phyloP scores from a whole-genome alignment of 2,888 invertebrate genomes.

The Heliconius erato region DNA sequence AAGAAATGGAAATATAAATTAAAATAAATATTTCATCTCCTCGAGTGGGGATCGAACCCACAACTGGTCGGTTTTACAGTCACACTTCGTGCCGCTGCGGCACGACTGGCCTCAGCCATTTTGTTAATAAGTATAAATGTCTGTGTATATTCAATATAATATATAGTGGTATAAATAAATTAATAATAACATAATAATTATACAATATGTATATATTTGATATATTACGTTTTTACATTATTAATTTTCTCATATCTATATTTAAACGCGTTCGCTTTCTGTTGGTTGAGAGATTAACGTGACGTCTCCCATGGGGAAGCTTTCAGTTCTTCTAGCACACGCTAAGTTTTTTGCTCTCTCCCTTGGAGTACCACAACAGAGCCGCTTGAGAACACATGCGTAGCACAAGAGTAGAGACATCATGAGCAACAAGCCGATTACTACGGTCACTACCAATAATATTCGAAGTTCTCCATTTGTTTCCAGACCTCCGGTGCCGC shows the following conservation, averaged over 20 bases:
- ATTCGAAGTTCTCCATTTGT: constrained; percentile 86
- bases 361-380: constrained; percentile 86
- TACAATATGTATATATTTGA: background rate
- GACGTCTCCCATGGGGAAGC: constrained; percentile 87
- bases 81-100: too few species aligned
- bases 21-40: too few species aligned
- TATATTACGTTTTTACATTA: constrained; percentile 3
- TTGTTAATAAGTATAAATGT: too few species aligned
- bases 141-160: too few species aligned
- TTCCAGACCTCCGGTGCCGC: constrained; percentile 71
- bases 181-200: background rate
- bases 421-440: constrained; percentile 86
- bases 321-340: constrained; percentile 76
- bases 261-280: constrained; percentile 81
- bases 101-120: too few species aligned
- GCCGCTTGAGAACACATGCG: constrained; percentile 87
- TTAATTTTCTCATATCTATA: constrained; percentile 52
- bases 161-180: too few species aligned
- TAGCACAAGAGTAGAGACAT: constrained; percentile 88
- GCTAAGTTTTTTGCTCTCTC: constrained; percentile 78
- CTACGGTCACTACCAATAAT: constrained; percentile 86
- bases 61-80: too few species aligned
- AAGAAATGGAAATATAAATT: too few species aligned
- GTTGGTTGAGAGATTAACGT: constrained; percentile 87
- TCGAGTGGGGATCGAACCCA: too few species aligned